These are phyloP conservation scores for Peromyscus attwateri DNA, from an alignment of 2,797 vertebrate genomes.

Conservation along the genomic window DNA sequence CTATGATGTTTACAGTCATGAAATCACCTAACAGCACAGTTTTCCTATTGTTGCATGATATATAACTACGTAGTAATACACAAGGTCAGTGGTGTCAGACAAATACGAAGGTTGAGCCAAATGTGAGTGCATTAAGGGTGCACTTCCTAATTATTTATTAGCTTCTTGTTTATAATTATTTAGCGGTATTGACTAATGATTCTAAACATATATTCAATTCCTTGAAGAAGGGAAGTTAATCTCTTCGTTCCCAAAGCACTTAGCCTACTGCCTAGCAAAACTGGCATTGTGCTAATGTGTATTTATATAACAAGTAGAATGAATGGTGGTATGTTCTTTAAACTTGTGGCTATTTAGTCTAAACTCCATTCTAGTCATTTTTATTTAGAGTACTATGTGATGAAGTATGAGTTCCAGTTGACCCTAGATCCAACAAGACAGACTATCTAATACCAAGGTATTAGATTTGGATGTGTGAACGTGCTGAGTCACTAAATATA, in stretches of 20 bases:
- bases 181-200: constrained; percentile 4
- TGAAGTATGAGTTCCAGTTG: neutral
- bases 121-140: neutral
- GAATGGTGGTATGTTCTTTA: neutral
- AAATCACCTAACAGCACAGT: neutral
- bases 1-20: neutral
- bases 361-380: constrained; percentile 6
- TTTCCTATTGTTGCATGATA: neutral
- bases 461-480: neutral
- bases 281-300: neutral
- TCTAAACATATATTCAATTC: neutral
- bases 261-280: constrained; percentile 14
- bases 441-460: neutral
- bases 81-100: neutral
- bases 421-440: neutral
- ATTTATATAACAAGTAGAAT: constrained; percentile 29
- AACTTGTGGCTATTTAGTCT: neutral
- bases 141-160: neutral
- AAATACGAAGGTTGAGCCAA: neutral
- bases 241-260: constrained; percentile 4
- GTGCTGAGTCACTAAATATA: neutral
- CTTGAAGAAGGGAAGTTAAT: neutral
- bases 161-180: neutral
- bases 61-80: neutral
- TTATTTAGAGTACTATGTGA: neutral